Base-by-base conservation (phyloP, 2,888 invertebrate species). In the Catocala sponsa region DNA sequence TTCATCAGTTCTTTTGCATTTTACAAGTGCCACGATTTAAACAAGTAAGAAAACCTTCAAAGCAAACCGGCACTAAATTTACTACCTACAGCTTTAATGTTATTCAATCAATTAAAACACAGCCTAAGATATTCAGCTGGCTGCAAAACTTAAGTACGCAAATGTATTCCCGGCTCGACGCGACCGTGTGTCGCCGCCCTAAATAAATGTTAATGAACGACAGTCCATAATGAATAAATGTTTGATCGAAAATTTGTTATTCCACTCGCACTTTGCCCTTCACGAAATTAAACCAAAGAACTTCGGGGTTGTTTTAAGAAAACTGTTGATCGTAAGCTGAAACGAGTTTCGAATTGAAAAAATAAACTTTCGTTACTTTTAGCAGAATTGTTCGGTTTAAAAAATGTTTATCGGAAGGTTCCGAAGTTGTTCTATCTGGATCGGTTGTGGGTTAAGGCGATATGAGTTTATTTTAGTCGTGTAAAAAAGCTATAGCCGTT, bases 201-300 rank as follows among this genome's bases (percentile, higher is more conserved):
- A 80, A 79, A 83, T 83, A 82, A 84, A 86, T 84, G 82, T 80
- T 82, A 84, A 84, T 82, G 80, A 81, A 76, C 68, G 67, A 68
- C 74, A 70, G 70, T 50, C 70, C 65, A 76, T 81, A 81, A 81
- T 82, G 80, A 84, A 83, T 83, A 80, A 83, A 80, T 74, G 76
- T 73, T 76, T 78, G 82, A 85, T 84, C 78, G 80, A 74, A 76
- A 84, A 81, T 78, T 82, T 79, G 79, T 81, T 76, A 84, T 83
- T 84, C 84, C 79, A 62, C 59, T 68, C 71, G 68, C 78, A 74
- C 65, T 70, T 70, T 67, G 68, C 76, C 78, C 79, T 80, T 81
- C 74, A 70, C 70, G 61, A 80, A 84, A 83, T 84, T 79, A 80
- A 76, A 77, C 66, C 75, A 66, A 65, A 74, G 71, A 79, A 76